Conservation (phyloP, 2,888 invertebrate species). For the Leptopilina drosophilae region DNA sequence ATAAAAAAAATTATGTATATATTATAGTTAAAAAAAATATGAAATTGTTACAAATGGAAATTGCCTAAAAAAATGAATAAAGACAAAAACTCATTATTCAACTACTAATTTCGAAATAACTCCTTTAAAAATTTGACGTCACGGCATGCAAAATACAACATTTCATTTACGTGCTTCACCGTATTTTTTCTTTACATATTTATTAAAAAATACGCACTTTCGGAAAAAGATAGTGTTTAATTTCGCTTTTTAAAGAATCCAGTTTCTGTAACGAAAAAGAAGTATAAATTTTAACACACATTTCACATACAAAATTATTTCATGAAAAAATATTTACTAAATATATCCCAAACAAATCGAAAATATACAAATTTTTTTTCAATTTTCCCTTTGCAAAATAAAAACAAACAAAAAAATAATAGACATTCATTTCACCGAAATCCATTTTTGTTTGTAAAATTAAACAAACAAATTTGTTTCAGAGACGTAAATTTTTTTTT, state of each 20-base stretch:
- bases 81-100: background rate
- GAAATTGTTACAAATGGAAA: no score
- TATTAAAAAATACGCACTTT: slow-evolving; percentile 51
- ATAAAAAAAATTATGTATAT: no score
- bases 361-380: background rate
- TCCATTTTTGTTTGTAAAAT: no score
- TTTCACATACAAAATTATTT: no score
- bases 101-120: background rate
- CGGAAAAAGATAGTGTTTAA: slow-evolving; percentile 48
- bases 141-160: slow-evolving; percentile 43
- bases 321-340: slow-evolving; percentile 1
- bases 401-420: no score
- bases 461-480: no score
- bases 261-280: slow-evolving; percentile 48
- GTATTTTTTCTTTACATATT: background rate
- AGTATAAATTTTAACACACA: slow-evolving; percentile 17
- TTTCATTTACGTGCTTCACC: slow-evolving; percentile 11
- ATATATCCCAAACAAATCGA: slow-evolving; percentile 1
- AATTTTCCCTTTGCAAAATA: background rate
- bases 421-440: no score
- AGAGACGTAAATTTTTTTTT: no score
- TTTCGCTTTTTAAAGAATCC: slow-evolving; percentile 51
- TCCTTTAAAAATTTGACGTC: slow-evolving; percentile 15
- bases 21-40: no score
- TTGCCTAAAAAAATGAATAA: no score